Percentiles rank a stretch among this genome's conserved stretches.
phyloP scores from a whole-genome alignment of 2,113 vertebrate genomes.

The Jaculus jaculus region DNA sequence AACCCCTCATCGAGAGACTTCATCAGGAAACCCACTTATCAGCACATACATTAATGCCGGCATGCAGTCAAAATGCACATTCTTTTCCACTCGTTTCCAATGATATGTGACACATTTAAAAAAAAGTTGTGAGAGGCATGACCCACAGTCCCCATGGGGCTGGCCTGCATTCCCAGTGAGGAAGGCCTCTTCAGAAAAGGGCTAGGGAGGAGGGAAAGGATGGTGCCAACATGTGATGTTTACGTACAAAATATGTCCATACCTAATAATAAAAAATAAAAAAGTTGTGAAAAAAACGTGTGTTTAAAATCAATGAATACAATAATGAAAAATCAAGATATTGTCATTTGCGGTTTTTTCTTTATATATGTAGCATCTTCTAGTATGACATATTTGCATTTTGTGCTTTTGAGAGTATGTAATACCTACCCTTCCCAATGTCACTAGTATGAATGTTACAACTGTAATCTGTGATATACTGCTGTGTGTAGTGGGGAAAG shows the following conservation, averaged over 20 bases:
- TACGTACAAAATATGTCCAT: too few species aligned
- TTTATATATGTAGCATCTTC: background rate
- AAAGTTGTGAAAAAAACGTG: conserved; percentile 22
- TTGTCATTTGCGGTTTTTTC: conserved; percentile 35
- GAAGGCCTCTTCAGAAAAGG: too few species aligned
- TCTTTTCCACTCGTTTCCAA: conserved; percentile 4
- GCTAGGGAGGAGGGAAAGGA: too few species aligned
- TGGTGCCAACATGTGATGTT: too few species aligned
- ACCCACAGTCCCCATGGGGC: too few species aligned
- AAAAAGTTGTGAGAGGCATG: background rate
- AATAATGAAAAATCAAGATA: background rate
- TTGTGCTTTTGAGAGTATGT: conserved; percentile 9
- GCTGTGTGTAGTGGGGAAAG: background rate
- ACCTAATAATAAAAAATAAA: too few species aligned
- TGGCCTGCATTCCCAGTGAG: too few species aligned
- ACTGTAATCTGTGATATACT: background rate
- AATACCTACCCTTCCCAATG: background rate
- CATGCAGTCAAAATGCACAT: background rate
- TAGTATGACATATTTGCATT: background rate
- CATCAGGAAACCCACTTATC: background rate
- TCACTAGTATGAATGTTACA: background rate
- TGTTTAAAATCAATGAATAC: conserved; percentile 26
- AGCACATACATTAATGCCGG: background rate
- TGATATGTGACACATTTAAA: background rate
- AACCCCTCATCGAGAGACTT: background rate